A percentile compares a stretch with the other conserved stretches of the same genome.
Evolutionary conservation across 2,888 invertebrate genomes (phyloP).

Genomic region (Nomada flava): DNA sequence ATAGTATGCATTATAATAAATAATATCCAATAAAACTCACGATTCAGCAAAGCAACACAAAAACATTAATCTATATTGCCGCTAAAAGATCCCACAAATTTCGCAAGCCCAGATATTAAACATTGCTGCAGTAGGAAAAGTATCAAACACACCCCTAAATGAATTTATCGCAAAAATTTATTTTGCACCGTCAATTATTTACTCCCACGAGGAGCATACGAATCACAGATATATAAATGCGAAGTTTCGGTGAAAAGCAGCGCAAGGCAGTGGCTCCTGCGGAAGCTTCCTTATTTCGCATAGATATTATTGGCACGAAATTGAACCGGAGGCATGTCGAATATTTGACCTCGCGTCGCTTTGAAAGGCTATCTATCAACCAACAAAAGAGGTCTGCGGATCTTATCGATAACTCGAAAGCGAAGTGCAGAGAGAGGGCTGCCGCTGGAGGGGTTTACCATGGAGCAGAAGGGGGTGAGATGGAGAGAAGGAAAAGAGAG

Average conservation of each 20-base stretch:
- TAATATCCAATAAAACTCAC: too few relatives aligned
- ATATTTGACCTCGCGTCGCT: conserved; percentile 75
- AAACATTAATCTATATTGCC: too few relatives aligned
- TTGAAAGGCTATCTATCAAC: conserved; percentile 77
- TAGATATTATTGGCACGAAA: conserved; percentile 77
- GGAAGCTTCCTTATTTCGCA: conserved; percentile 51
- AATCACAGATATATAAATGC: too few relatives aligned
- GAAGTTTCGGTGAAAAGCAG: conserved; percentile 31
- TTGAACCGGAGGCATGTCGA: conserved; percentile 74
- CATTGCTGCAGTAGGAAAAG: not conserved
- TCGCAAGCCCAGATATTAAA: too few relatives aligned
- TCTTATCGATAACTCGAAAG: conserved; percentile 78
- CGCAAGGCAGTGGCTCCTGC: conserved; percentile 27
- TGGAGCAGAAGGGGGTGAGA: not conserved
- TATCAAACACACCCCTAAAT: not conserved
- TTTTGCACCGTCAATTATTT: not conserved
- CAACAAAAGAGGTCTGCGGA: conserved; percentile 74
- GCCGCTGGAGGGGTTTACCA: conserved; percentile 16
- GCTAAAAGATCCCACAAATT: too few relatives aligned
- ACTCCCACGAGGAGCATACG: not conserved
- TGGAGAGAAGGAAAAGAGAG: not conserved
- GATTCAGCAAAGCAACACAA: too few relatives aligned
- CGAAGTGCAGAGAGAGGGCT: conserved; percentile 65
- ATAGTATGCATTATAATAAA: too few relatives aligned
- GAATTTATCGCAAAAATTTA: not conserved